Base-by-base conservation (phyloP, 2,797 vertebrate genomes). In the Nannoperca obscura region DNA sequence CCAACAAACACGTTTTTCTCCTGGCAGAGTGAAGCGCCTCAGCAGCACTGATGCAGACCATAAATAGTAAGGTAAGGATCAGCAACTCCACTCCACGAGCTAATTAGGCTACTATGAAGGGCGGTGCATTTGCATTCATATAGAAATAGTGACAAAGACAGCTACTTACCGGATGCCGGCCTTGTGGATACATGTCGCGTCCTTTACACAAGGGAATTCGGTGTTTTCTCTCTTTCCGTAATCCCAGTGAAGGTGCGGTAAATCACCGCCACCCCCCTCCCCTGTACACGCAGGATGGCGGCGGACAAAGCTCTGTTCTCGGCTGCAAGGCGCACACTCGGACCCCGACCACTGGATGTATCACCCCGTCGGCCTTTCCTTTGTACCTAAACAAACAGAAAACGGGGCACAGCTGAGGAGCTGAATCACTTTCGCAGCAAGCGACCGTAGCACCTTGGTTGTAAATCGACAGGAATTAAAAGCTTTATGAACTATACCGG, bases 141-240 rank as follows among this genome's bases (percentile, higher is more conserved):
- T 80, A 87, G 85, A 87, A 86, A 87, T 52, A 77, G 76, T 68
- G 76, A 81, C 82, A 82, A 74, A 82, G 74, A 71, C 66, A 57
- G 62, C 86, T 90, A 96, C 97, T 97, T 91, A 97, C 97, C 96
- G 97, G 97, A 96, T 97, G 97, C 94, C 97, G 96, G 96, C 97
- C 97, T 95, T 97, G 97, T 88, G 97, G 97, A 96, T 97, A 98
- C 97, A 98, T 98, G 94, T 93, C 93, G 91, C 84, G 81, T 90
- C 88, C 86, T 89, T 88, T 72, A 76, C 91, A 70, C 85, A 58
- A 77, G 84, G 78, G 86, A 91, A 91, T 91, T 75, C 81, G 81
- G 76, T 68, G 80, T 75, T 90, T 75, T 81, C 49, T 49, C 64
- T 68, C 55, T 62, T 32, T 81, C 82, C 60, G 91, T 91, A 92